Base-by-base conservation (phyloP, 2,797 vertebrate genomes). In the Lateolabrax maculatus region DNA sequence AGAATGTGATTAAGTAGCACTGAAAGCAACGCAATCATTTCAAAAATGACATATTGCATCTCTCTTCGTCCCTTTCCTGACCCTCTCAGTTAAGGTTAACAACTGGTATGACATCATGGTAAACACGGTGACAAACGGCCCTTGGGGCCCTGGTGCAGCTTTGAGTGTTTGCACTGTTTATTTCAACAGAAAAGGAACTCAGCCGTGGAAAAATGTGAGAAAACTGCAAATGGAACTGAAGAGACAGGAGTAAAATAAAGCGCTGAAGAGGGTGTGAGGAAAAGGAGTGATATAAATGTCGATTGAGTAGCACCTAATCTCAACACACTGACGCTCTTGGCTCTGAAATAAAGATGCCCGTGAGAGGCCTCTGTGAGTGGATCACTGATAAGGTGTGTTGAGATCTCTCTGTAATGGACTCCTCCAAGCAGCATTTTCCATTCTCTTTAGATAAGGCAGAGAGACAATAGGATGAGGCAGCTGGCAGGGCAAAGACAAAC, bases 91-190 rank as follows among this genome's bases (percentile, higher is more conserved):
- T 44, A 71, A 81, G 80, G 73, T 84, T 67, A 81, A 86, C 79
- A 65, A 65, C 79, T 4, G 51, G 25, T 37, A 67, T 93, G 90
- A 93, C 85, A 81, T 92, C 89, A 91, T 77, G 53, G 51, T 63
- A 73, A 89, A 89, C 64, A 79, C 53, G n/a, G 52, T 81, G 83
- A 86, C 67, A 69, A 62, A 81, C 23, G 81, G 44, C 84, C 83
- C 67, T 3, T 44, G 82, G 71, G 78, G 72, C 21, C 46, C 13
- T 29, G 7, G 61, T 49, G 66, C 61, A 52, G 75, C 81, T 84
- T 77, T 48, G 57, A 64, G 63, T 23, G 41, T 61, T 84, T 9
- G 7, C 68, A 44, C 16, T 70, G 79, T 90, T 85, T 84, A 80
- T 84, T 87, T 79, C 67, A 5, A 76, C 37, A 79, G 74, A 70